These are phyloP conservation scores for Drosophila robusta DNA, from an alignment of 2,888 invertebrate genomes.

Conservation along the genomic window DNA sequence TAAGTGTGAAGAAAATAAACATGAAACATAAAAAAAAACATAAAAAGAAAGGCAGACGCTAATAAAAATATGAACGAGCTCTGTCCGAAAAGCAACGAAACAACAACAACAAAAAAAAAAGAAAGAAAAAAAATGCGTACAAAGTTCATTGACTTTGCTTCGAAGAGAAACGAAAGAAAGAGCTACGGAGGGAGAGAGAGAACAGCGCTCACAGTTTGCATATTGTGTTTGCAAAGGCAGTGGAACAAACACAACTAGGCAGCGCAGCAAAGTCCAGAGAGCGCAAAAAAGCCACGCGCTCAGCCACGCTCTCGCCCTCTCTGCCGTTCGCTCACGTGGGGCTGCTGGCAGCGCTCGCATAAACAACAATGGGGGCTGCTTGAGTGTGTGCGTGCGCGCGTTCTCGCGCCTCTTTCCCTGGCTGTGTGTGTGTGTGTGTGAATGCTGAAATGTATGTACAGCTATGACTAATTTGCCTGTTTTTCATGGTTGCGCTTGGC, in stretches of 20 bases:
- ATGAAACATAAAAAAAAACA: constrained; percentile 49
- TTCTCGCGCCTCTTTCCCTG: background rate
- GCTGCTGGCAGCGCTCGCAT: constrained; percentile 30
- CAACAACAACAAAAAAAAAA: constrained; percentile 27
- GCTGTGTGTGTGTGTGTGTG: constrained; percentile 23
- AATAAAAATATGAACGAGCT: constrained; percentile 59
- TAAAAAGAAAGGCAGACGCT: constrained; percentile 56
- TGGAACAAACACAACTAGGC: constrained; percentile 20
- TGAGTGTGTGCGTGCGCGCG: constrained; percentile 17
- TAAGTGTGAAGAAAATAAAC: constrained; percentile 66
- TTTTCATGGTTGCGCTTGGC: constrained; percentile 59
- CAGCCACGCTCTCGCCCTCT: constrained; percentile 1
- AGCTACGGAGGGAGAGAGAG: constrained; percentile 12
- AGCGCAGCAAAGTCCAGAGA: constrained; percentile 14
- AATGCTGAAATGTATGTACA: constrained; percentile 11
- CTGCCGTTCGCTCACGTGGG: constrained; percentile 45
- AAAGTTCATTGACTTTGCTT: constrained; percentile 83
- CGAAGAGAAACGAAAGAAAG: constrained; percentile 8
- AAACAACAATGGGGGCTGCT: constrained; percentile 42
- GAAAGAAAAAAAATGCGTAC: constrained; percentile 75
- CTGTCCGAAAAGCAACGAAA: constrained; percentile 47
- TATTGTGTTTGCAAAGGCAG: constrained; percentile 48
- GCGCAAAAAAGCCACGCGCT: background rate
- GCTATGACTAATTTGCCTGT: constrained; percentile 66
- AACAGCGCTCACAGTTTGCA: constrained; percentile 30